Conservation (phyloP, 2,888 invertebrate genomes). For the Dendrolimus houi region DNA sequence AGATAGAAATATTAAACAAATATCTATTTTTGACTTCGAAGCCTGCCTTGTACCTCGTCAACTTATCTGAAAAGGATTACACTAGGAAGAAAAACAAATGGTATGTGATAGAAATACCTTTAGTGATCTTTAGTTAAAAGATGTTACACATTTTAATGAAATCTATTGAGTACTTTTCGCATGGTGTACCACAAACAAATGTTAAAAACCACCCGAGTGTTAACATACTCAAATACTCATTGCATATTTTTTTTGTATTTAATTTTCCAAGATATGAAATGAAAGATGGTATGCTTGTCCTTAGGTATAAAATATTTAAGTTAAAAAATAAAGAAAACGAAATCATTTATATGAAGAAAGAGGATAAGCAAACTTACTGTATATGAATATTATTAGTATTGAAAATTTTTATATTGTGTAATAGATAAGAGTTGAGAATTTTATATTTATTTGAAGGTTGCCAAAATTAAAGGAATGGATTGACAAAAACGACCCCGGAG, state of each 20-base stretch:
- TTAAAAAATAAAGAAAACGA: too few relatives aligned
- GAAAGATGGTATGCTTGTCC: too few relatives aligned
- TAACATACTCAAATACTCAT: too few relatives aligned
- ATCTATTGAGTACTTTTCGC: background rate
- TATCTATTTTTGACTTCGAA: slow-evolving; percentile 98
- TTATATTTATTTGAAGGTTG: slow-evolving; percentile 76
- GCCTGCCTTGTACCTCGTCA: slow-evolving; percentile 97
- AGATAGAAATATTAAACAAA: slow-evolving; percentile 98
- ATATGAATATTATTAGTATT: too few relatives aligned
- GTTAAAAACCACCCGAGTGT: too few relatives aligned
- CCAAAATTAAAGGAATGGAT: slow-evolving; percentile 99
- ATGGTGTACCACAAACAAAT: background rate
- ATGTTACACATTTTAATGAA: background rate
- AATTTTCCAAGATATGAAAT: too few relatives aligned
- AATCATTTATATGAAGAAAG: too few relatives aligned
- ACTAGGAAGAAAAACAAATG: slow-evolving; percentile 99
- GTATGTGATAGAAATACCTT: slow-evolving; percentile 65
- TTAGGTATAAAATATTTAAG: too few relatives aligned
- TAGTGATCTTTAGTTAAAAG: background rate
- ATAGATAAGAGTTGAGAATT: too few relatives aligned
- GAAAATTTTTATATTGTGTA: too few relatives aligned
- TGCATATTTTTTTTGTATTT: too few relatives aligned
- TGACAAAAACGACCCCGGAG: slow-evolving; percentile 96
- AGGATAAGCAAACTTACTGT: too few relatives aligned
- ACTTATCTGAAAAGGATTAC: slow-evolving; percentile 98